Conservation (phyloP, 1,140 invertebrate genomes). For the Trypoxylus dichotomus region DNA sequence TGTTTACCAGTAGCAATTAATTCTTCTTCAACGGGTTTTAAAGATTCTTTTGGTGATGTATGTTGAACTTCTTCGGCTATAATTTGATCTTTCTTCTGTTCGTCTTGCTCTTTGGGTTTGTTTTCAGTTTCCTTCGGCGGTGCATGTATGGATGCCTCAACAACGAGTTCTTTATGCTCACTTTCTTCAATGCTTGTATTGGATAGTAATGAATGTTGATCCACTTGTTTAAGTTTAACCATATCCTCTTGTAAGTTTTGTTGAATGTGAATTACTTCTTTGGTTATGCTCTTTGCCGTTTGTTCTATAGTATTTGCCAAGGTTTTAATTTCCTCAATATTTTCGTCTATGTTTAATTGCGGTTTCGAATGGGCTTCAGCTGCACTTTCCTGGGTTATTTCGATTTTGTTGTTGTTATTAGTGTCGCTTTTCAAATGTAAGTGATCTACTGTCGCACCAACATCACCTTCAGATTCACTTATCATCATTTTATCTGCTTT, state of each 20-base stretch:
- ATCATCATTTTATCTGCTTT: neutral
- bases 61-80: neutral
- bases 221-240: neutral
- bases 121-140: slow-evolving; percentile 42
- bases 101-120: neutral
- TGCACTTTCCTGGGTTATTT: neutral
- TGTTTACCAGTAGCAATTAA: neutral
- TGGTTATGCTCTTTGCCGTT: slow-evolving; percentile 35
- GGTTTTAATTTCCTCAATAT: slow-evolving; percentile 37
- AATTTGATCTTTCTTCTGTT: neutral
- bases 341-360: slow-evolving; percentile 32
- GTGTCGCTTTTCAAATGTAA: neutral
- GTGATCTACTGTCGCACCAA: neutral
- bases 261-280: slow-evolving; percentile 34
- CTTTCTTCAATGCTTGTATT: slow-evolving; percentile 34
- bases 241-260: slow-evolving; percentile 15
- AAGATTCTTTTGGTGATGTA: neutral
- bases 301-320: slow-evolving; percentile 36
- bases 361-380: neutral
- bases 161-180: slow-evolving; percentile 38
- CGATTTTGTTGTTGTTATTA: slow-evolving; percentile 21
- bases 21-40: neutral
- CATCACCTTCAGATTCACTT: neutral
- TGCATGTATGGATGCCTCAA: slow-evolving; percentile 45
- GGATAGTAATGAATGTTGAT: slow-evolving; percentile 27